Evolutionary conservation across 2,797 vertebrate genomes (phyloP).

Genomic region (Phaenicophaeus curvirostris): DNA sequence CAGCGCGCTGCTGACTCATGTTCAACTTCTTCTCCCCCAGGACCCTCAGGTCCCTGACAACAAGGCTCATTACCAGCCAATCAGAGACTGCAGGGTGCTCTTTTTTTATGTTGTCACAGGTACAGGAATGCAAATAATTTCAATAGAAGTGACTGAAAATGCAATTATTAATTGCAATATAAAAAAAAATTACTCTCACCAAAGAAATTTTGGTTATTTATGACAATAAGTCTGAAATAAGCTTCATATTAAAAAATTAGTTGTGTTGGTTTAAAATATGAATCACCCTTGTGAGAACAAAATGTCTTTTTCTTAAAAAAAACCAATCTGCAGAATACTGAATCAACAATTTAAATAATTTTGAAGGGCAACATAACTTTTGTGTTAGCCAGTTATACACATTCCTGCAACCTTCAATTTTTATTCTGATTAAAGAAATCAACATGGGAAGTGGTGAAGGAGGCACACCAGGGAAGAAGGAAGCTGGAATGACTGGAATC

Average conservation of each 20-base stretch:
- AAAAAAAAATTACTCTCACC: background rate
- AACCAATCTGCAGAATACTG: background rate
- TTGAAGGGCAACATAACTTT: background rate
- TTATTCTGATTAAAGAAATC: background rate
- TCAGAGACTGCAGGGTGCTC: fast-evolving
- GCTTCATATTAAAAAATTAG: background rate
- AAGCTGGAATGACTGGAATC: background rate
- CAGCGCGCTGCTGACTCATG: background rate
- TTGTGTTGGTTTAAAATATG: background rate
- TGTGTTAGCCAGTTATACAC: background rate
- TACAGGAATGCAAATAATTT: background rate
- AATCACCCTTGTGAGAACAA: background rate
- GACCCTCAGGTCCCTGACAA: background rate
- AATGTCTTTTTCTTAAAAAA: background rate
- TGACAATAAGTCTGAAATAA: background rate
- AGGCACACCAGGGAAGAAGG: background rate
- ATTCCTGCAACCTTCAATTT: background rate
- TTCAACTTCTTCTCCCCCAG: background rate
- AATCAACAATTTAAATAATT: background rate
- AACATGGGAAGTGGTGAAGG: fast-evolving
- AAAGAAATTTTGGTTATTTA: background rate
- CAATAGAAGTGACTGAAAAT: background rate
- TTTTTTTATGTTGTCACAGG: background rate
- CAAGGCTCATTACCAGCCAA: background rate
- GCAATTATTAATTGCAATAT: fast-evolving